Evolutionary conservation across 2,888 invertebrate genomes (phyloP).

Genomic region (Chelonus formosanus): DNA sequence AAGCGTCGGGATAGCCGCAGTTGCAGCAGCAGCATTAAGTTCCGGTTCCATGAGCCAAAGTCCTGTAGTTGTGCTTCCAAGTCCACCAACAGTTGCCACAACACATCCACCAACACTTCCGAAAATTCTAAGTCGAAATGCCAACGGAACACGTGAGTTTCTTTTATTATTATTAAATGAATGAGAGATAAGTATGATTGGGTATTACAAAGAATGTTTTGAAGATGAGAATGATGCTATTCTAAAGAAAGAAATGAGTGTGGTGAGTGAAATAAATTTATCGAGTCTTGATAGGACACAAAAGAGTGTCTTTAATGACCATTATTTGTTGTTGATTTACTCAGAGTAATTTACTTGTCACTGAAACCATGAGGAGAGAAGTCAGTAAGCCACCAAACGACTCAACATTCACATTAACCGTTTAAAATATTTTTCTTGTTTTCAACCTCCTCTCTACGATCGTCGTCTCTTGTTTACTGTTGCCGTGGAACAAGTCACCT

Average conservation of each 20-base stretch:
- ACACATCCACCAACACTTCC: conserved; percentile 45
- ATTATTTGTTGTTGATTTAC: conserved; percentile 39
- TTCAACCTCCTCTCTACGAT: conserved; percentile 1
- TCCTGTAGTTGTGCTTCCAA: conserved; percentile 49
- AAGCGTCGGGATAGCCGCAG: conserved; percentile 36
- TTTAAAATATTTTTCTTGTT: conserved; percentile 34
- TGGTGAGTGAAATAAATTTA: conserved; percentile 15
- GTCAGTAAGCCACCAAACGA: conserved; percentile 24
- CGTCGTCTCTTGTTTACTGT: conserved; percentile 29
- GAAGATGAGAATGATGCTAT: not conserved
- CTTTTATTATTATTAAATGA: too few relatives aligned
- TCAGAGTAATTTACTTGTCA: conserved; percentile 42
- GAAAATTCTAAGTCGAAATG: conserved; percentile 61
- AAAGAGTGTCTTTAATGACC: conserved; percentile 29
- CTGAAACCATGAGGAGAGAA: conserved; percentile 15
- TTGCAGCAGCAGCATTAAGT: conserved; percentile 35
- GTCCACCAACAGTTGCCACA: conserved; percentile 47
- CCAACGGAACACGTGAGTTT: conserved; percentile 63
- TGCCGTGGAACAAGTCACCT: conserved; percentile 18
- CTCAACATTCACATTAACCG: conserved; percentile 18
- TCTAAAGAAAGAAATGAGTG: conserved; percentile 7
- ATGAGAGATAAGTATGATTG: too few relatives aligned
- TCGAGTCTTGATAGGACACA: conserved; percentile 18
- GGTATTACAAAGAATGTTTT: too few relatives aligned
- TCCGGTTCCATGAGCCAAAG: conserved; percentile 47